Conservation (phyloP, 2,113 vertebrate genomes). For the Solea solea region DNA sequence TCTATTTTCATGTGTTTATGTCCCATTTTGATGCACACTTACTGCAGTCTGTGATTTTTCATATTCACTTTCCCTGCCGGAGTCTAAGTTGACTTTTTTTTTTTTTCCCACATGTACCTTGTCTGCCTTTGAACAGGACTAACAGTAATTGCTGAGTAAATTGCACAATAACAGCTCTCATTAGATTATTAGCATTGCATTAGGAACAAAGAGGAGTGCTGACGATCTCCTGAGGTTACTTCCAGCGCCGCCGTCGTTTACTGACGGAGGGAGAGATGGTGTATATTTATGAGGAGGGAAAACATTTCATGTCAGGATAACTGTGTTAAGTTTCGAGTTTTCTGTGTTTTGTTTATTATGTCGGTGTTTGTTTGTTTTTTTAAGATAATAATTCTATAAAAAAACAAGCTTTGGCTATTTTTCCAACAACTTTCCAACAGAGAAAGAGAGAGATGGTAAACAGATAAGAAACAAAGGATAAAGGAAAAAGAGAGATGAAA, state of each 20-base stretch:
- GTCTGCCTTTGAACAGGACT: conserved; percentile 26
- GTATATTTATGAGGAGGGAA: background rate
- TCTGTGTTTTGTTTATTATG: conserved; percentile 6
- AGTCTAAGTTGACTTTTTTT: background rate
- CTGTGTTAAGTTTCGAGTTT: conserved; percentile 14
- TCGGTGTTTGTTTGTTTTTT: conserved; percentile 14
- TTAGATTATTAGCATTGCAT: conserved; percentile 54
- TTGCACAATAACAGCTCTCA: conserved; percentile 32
- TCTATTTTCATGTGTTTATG: background rate
- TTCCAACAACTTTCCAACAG: background rate
- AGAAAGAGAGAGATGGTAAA: too few species aligned
- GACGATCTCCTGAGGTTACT: conserved; percentile 11
- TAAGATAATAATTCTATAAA: background rate
- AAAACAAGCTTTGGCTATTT: background rate
- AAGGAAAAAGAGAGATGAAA: too few species aligned
- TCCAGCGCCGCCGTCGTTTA: background rate
- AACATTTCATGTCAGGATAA: background rate
- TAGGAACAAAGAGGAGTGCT: conserved; percentile 37
- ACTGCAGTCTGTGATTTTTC: background rate
- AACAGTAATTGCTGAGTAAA: conserved; percentile 44
- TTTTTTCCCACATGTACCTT: background rate
- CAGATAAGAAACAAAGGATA: too few species aligned
- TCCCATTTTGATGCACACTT: too few species aligned
- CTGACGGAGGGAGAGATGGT: background rate
- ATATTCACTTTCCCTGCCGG: background rate